Conservation (phyloP, 2,113 vertebrate genomes). For the Motacilla alba region DNA sequence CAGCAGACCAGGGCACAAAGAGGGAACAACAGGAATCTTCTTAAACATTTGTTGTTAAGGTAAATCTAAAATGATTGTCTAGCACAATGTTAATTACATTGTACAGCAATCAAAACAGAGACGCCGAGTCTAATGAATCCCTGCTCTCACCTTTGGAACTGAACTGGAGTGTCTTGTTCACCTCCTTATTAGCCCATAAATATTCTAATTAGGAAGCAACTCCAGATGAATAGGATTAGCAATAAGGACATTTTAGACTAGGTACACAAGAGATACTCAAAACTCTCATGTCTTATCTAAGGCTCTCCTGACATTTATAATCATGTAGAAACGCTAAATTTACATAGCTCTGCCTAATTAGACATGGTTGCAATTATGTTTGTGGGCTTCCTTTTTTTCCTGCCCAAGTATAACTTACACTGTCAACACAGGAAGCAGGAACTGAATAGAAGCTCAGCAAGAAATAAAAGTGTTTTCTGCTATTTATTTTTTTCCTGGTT, state of each 20-base stretch:
- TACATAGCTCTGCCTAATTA: conserved; percentile 76
- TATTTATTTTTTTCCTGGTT: background rate
- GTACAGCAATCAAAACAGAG: conserved; percentile 70
- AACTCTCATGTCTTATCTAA: conserved; percentile 56
- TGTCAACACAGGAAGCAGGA: conserved; percentile 49
- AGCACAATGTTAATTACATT: conserved; percentile 33
- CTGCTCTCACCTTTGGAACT: conserved; percentile 68
- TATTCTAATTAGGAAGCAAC: conserved; percentile 83
- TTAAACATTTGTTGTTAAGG: conserved; percentile 21
- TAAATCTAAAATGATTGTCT: conserved; percentile 24
- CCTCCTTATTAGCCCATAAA: conserved; percentile 85
- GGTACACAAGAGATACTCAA: conserved; percentile 61
- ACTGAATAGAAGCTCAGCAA: background rate
- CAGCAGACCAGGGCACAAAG: background rate
- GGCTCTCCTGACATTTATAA: conserved; percentile 73
- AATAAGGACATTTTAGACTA: conserved; percentile 57
- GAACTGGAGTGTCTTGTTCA: conserved; percentile 72
- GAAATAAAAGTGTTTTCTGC: background rate
- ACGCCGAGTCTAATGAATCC: conserved; percentile 70
- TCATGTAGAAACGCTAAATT: conserved; percentile 68
- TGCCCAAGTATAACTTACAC: conserved; percentile 24
- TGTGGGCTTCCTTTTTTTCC: conserved; percentile 53
- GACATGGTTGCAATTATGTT: conserved; percentile 63
- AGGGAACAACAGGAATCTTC: background rate
- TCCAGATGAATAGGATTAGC: conserved; percentile 75